Conservation (phyloP, 1,140 invertebrate genomes). For the Eciton burchellii region DNA sequence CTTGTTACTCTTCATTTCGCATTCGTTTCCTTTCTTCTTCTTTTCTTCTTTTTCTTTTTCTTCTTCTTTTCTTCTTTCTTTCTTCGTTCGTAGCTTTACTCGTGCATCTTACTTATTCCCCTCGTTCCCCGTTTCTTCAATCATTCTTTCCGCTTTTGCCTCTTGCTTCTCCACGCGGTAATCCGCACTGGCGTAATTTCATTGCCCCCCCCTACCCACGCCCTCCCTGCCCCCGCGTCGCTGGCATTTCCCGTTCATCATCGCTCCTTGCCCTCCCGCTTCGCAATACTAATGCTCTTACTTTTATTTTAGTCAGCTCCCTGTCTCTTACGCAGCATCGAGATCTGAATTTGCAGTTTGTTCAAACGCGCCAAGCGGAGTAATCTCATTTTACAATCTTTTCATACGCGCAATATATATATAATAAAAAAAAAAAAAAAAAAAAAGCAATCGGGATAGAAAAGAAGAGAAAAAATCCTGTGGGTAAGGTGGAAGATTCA, state of each 20-base stretch:
- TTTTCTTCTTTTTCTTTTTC: slow-evolving; percentile 34
- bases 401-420: neutral
- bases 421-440: slow-evolving; percentile 4
- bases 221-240: too few relatives aligned
- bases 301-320: slow-evolving; percentile 2
- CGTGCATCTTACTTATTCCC: slow-evolving; percentile 11
- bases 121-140: slow-evolving; percentile 57
- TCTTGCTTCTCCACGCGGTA: slow-evolving; percentile 29
- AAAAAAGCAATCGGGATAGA: neutral
- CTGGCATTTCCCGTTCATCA: neutral
- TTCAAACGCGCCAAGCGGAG: neutral
- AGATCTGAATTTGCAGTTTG: slow-evolving; percentile 49
- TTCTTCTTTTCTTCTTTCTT: slow-evolving; percentile 40
- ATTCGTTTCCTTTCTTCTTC: neutral
- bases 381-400: neutral
- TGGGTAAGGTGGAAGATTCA: slow-evolving; percentile 20
- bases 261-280: neutral
- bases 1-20: slow-evolving; percentile 16
- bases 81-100: slow-evolving; percentile 21
- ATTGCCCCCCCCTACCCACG: too few relatives aligned
- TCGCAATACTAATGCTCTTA: slow-evolving; percentile 40
- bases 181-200: slow-evolving; percentile 22
- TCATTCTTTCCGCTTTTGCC: slow-evolving; percentile 44
- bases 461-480: neutral
- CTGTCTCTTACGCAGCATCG: slow-evolving; percentile 1